These are phyloP conservation scores for Scaptomyza tumidula DNA, from an alignment of 2,888 invertebrate species.

Conservation along the genomic window DNA sequence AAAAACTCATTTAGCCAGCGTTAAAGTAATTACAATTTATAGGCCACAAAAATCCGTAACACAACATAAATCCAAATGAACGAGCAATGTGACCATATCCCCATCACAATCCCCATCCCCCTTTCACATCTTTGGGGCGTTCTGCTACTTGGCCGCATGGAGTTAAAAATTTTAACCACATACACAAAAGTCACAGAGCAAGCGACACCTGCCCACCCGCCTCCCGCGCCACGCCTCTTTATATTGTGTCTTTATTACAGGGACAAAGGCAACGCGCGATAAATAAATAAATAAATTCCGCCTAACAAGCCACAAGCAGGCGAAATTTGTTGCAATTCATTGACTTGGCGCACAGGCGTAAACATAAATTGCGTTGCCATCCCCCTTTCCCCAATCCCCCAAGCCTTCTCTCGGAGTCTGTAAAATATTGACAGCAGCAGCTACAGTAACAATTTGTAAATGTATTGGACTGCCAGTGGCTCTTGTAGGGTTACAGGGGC, in stretches of 20 bases:
- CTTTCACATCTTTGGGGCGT: background rate
- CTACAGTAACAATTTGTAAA: conserved; percentile 44
- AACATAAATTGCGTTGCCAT: conserved; percentile 71
- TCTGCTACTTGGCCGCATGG: conserved; percentile 38
- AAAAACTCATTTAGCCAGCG: conserved; percentile 76
- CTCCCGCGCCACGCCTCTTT: background rate
- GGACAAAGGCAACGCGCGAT: conserved; percentile 70
- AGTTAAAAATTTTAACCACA: conserved; percentile 79
- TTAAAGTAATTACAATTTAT: conserved; percentile 81
- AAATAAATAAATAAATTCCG: conserved; percentile 78
- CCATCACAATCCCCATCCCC: too few species aligned
- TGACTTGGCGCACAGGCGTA: conserved; percentile 79
- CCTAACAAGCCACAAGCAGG: conserved; percentile 75
- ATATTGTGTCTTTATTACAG: conserved; percentile 72
- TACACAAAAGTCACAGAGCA: conserved; percentile 57
- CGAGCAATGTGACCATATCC: conserved; percentile 37
- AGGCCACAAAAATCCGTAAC: conserved; percentile 80
- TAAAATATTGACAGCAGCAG: conserved; percentile 74
- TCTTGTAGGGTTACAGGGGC: background rate
- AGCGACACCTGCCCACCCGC: conserved; percentile 55
- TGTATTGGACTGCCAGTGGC: conserved; percentile 15
- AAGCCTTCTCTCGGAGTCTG: conserved; percentile 36
- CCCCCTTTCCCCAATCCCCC: background rate
- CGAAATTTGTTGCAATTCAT: conserved; percentile 83
- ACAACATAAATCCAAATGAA: conserved; percentile 79